Conservation (phyloP, 1,140 invertebrate genomes). For the Drosophila nasuta region DNA sequence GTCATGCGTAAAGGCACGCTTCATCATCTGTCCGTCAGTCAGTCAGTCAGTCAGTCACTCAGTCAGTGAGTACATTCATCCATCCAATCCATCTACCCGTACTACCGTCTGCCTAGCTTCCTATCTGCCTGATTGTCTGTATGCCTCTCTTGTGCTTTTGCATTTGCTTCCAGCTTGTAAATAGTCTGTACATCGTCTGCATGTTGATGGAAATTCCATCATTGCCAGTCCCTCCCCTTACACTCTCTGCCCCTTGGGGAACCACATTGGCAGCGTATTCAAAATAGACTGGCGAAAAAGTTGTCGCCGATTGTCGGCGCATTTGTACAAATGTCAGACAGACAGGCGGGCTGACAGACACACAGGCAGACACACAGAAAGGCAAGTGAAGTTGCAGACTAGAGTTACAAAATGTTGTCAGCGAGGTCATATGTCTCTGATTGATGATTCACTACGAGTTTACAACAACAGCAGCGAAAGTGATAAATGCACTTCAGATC, state of each 20-base stretch:
- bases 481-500: neutral
- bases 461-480: too few species aligned
- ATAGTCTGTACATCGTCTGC: constrained; percentile 50
- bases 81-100: constrained; percentile 33
- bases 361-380: constrained; percentile 3
- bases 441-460: constrained; percentile 25
- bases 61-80: constrained; percentile 40
- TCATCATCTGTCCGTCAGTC: constrained; percentile 66
- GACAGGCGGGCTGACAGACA: constrained; percentile 3
- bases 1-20: constrained; percentile 70
- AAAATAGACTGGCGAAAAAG: constrained; percentile 71
- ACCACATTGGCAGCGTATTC: constrained; percentile 36
- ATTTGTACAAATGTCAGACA: constrained; percentile 61
- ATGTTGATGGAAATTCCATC: constrained; percentile 66
- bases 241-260: neutral
- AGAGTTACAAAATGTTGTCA: constrained; percentile 27
- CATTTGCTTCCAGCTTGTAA: constrained; percentile 40
- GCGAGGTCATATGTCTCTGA: constrained; percentile 15
- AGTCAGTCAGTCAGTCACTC: constrained; percentile 54
- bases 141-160: constrained; percentile 10
- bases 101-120: constrained; percentile 11
- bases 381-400: constrained; percentile 27
- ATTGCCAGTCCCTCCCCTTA: constrained; percentile 21
- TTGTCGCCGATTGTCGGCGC: constrained; percentile 65
- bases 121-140: constrained; percentile 9